Base-by-base conservation (phyloP, 30 jellyfish, hydroid and myxozoan species). In the Aurelia coerulea region DNA sequence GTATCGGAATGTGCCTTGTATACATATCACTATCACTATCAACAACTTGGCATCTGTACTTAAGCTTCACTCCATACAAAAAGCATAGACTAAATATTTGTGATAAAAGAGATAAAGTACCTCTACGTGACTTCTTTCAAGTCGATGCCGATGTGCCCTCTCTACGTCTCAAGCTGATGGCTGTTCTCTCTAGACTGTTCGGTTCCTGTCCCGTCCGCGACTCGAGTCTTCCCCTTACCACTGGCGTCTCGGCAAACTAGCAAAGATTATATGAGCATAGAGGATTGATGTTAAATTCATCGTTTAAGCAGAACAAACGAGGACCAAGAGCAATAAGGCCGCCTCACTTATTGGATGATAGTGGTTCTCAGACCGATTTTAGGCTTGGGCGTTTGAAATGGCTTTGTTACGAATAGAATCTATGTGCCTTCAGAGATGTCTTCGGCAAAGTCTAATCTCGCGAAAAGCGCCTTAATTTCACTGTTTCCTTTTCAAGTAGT, bases 261-360 rank as follows among this genome's bases (percentile, higher is more conserved):
- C 88, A 58, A 72, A 83, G 93, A 84, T 84, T 73, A 84, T 71
- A 62, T 84, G 83, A 69, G 74, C 74, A 56, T 84, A 65, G 80
- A 52, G 92, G 92, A 83, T 83, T 83, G 87, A 74, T 58, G 88
- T 73, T 84, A 68, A 65, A 74, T 84, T 84, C 93, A 84, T 78
- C 87, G 75, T 65, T 77, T 84, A 73, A 84, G 88, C 68, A 84
- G 93, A 84, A 75, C 80, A 84, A 84, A 84, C 79, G 88, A 73
- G 93, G 75, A 84, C 64, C 82, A 73, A 54, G 83, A 84, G 88
- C 85, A 84, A 50, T 84, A 64, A 84, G 93, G 93, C 93, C 83
- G 93, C 93, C 93, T 62, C 67, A 88, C 83, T 84, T 77, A 84
- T 84, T 84, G 93, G 93, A 84, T 84, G 65, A 84, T 73, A 60